Evolutionary conservation across 2,888 invertebrate genomes (phyloP), one percentile per base, ranked within the genome.

Genomic region (Anticlea derivata): DNA sequence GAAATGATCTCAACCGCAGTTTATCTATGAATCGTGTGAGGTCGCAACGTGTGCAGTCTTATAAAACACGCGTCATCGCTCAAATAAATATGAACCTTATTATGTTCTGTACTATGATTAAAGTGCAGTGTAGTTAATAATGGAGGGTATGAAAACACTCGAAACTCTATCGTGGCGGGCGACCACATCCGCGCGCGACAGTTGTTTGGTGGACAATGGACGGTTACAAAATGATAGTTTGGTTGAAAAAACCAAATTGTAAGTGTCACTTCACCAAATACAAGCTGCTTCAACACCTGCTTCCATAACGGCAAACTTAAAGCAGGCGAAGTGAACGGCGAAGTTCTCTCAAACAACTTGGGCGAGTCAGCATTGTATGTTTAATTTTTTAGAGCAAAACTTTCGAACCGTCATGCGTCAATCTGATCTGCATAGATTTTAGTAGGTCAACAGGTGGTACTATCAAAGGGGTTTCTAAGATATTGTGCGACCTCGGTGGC

Each of bases 1-100:
- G 76, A 77, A 78, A 71, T 66, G 70, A 71, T 65, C 54, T 48
- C 59, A 50, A 65, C 68, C 70, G 62, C 68, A 65, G 63, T 61
- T 73, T 73, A 72, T 74, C 73, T 67, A 65, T 60, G 56, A 63
- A 60, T 64, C 55, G 56, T 66, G 60, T 61, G 62, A 65, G 65
- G 58, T 60, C 50, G 55, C 59, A 55, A 39, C 38, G 39, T 47
- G 55, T 58, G 60, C 44, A 54, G 35, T 45, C 46, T 37, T 34
- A 45, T 57, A 51, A 56, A 55, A 52, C 7, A 23, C 17, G 45
- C 29, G 23, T 11, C 26, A 33, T 43, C 12, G 20, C 30, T 31
- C 46, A 50, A 55, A 43, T 33, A 44, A 62, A 52, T 51, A 49
- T 56, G 47, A 12, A 45, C 60, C 55, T 58, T 58, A 55, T 33